These are phyloP conservation scores for Cacatua alba DNA, from an alignment of 2,113 vertebrate genomes.

Conservation along the genomic window DNA sequence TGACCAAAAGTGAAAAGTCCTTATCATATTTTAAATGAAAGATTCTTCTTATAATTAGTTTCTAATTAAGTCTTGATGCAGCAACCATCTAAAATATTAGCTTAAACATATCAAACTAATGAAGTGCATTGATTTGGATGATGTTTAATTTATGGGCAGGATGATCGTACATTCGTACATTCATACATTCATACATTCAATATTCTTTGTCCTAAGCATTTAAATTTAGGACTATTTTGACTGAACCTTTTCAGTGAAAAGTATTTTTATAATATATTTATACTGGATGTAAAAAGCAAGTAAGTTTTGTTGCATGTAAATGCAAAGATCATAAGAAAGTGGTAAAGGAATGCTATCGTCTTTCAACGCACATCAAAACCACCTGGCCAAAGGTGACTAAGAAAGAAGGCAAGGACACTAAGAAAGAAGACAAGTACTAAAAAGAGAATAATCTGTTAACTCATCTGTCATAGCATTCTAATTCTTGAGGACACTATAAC, in stretches of 20 bases:
- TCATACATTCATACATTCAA: background rate
- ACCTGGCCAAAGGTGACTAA: background rate
- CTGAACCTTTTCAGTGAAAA: background rate
- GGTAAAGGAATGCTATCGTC: background rate
- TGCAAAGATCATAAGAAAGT: background rate
- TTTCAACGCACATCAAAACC: background rate
- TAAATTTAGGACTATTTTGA: background rate
- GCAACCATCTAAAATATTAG: background rate
- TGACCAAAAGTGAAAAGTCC: background rate
- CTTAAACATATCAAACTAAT: background rate
- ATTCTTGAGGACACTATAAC: background rate
- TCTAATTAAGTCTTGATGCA: background rate
- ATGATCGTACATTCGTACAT: background rate
- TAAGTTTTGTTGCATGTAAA: background rate
- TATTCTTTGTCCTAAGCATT: background rate
- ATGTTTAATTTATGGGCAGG: background rate
- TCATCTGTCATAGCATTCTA: background rate
- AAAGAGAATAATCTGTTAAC: background rate
- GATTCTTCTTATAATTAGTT: background rate
- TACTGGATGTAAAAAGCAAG: background rate
- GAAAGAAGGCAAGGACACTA: background rate
- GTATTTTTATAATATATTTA: background rate
- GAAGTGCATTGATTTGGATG: background rate
- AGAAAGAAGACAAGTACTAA: background rate
- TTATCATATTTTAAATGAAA: background rate